Conservation (phyloP, 2,797 vertebrate genomes). For the Hyperoplus immaculatus region DNA sequence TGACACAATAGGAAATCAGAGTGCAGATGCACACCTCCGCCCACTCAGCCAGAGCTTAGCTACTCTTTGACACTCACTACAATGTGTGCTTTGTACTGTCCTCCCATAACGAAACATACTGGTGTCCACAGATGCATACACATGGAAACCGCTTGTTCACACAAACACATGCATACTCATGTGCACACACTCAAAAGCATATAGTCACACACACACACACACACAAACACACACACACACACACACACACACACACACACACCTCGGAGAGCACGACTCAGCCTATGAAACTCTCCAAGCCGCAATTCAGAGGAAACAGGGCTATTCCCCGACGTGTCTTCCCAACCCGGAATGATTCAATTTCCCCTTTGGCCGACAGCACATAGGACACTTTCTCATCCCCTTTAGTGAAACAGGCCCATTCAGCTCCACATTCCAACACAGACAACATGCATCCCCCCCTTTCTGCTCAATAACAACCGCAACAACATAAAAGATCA, state of each 20-base stretch:
- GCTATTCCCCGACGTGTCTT: constrained; percentile 72
- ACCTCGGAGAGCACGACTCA: constrained; percentile 35
- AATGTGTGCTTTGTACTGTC: constrained; percentile 74
- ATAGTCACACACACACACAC: background rate
- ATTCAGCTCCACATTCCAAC: constrained; percentile 59
- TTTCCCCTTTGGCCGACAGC: constrained; percentile 81
- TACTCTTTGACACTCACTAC: constrained; percentile 73
- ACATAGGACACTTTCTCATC: constrained; percentile 75
- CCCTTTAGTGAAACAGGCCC: constrained; percentile 63
- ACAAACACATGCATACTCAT: constrained; percentile 25
- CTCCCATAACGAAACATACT: constrained; percentile 51
- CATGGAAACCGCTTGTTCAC: constrained; percentile 52
- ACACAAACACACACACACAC: constrained; percentile 45
- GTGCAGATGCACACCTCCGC: constrained; percentile 72
- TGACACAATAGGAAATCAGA: constrained; percentile 72
- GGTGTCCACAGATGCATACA: constrained; percentile 49
- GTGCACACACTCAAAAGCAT: background rate
- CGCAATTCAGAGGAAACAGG: constrained; percentile 70
- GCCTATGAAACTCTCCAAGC: constrained; percentile 60
- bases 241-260: constrained; percentile 32
- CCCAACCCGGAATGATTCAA: constrained; percentile 83
- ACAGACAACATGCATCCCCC: constrained; percentile 49
- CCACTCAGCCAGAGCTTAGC: constrained; percentile 63
- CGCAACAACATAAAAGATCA: constrained; percentile 53
- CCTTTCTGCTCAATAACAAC: constrained; percentile 43